Evolutionary conservation across 2,797 vertebrate genomes (phyloP).

Genomic region (Rousettus madagascariensis): DNA sequence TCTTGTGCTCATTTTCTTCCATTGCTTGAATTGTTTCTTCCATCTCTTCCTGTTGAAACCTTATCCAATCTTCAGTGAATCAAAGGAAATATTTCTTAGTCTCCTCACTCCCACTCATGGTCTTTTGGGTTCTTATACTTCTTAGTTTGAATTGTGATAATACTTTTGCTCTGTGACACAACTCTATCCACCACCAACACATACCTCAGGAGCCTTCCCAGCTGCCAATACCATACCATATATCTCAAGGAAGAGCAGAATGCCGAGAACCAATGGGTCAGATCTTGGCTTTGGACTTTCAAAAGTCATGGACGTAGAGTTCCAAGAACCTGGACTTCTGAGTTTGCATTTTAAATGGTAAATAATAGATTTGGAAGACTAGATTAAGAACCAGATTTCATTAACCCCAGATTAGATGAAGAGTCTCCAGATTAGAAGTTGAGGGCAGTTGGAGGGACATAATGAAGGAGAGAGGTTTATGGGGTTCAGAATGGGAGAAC

Average conservation of each 20-base stretch:
- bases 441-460: not conserved
- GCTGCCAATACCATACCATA: not conserved
- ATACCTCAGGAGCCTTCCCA: not conserved
- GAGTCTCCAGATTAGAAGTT: not conserved
- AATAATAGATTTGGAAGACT: not conserved
- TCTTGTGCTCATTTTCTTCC: not conserved
- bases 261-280: not conserved
- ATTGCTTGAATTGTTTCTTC: not conserved
- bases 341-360: not conserved
- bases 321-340: not conserved
- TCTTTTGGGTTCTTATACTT: not conserved
- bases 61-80: not conserved
- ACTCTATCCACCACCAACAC: not conserved
- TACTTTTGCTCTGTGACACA: not conserved
- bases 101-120: not conserved
- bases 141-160: not conserved
- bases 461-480: not conserved
- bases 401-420: not conserved
- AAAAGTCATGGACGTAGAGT: not conserved
- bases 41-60: not conserved
- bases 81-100: not conserved
- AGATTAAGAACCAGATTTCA: not conserved
- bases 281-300: not conserved
- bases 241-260: not conserved
- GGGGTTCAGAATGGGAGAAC: not conserved